Evolutionary conservation across 2,888 invertebrate genomes (phyloP), one percentile per base, ranked within the genome.

Genomic region (Papilio gigon): DNA sequence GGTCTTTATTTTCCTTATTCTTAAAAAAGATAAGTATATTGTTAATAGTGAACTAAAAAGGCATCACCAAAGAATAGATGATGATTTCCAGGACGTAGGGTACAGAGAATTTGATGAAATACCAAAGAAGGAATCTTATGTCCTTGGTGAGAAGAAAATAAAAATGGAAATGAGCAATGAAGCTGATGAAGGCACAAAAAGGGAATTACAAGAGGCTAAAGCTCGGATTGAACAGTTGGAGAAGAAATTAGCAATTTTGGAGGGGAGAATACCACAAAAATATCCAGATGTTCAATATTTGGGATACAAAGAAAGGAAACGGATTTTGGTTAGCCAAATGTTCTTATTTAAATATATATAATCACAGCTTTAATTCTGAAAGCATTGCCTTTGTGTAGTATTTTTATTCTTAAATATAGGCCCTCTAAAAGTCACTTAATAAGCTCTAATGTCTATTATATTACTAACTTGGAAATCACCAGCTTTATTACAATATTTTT

Each of bases 281-380:
- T 98, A 96, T 90, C 98, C 98, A 0, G 95, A 96, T 83, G 98
- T 99, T 0, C 96, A 96, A 83, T 98, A 97, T 84, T 93, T 98
- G 17, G 98, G 98, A 76, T 98, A 98, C 84, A 96, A 97, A 80
- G 95, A 96, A 75, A 94, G 99, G 67, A 98, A 97, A 85, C 93
- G 99, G 74, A 98, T 99, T 79, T 90, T 99, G 90, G 97, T 98
- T 82, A 88, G 90, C 79, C 14, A 35, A 62, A 25, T 40, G 59
- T 20, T 66, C 8, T 27, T n/a, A 8, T 27, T 14, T 53, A n/a
- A n/a, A 27, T 6, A 50, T 6, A 50, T 50, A 27, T 12, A 53
- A n/a, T 53, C 3, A 8, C 27, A 53, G 25, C 14, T 14, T 5
- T 25, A 2, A 50, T 50, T 50, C 12, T 25, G 1, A 22, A 47